Conservation (phyloP, 1,140 invertebrate species). For the Philaenus spumarius region DNA sequence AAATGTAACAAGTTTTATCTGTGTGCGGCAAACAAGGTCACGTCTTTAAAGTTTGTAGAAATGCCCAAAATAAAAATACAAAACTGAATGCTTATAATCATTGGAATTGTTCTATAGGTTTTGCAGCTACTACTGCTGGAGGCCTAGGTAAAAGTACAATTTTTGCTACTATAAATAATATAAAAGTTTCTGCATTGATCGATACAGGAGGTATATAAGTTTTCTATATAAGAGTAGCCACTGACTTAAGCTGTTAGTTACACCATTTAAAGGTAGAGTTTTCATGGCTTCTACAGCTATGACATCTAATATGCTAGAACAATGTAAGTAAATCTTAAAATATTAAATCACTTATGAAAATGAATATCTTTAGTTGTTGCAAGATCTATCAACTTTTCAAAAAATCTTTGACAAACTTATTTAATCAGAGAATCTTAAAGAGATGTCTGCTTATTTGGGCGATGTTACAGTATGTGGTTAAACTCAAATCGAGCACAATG, state of each 20-base stretch:
- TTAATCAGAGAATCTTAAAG: constrained; percentile 13
- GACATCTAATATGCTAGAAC: not conserved
- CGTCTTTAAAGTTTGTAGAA: no score
- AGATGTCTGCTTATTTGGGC: no score
- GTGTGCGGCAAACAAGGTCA: no score
- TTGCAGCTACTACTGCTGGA: not conserved
- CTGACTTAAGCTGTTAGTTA: not conserved
- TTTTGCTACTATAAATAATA: constrained; percentile 8
- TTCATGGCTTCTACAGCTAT: constrained; percentile 19
- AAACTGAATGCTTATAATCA: not conserved
- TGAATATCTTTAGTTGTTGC: constrained; percentile 4
- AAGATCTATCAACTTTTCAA: constrained; percentile 23
- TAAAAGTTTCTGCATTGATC: not conserved
- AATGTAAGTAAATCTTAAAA: constrained; percentile 6
- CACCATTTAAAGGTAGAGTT: not conserved
- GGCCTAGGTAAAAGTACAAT: constrained; percentile 4
- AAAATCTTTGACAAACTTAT: constrained; percentile 24
- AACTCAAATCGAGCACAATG: constrained; percentile 15
- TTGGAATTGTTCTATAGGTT: not conserved
- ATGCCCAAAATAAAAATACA: no score
- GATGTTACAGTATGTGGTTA: constrained; percentile 19
- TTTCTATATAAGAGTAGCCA: no score
- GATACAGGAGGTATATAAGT: no score
- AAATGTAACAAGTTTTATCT: no score
- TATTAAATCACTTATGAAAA: constrained; percentile 7